Conservation (phyloP, 2,113 vertebrate species). For the Stigmatopora argus region DNA sequence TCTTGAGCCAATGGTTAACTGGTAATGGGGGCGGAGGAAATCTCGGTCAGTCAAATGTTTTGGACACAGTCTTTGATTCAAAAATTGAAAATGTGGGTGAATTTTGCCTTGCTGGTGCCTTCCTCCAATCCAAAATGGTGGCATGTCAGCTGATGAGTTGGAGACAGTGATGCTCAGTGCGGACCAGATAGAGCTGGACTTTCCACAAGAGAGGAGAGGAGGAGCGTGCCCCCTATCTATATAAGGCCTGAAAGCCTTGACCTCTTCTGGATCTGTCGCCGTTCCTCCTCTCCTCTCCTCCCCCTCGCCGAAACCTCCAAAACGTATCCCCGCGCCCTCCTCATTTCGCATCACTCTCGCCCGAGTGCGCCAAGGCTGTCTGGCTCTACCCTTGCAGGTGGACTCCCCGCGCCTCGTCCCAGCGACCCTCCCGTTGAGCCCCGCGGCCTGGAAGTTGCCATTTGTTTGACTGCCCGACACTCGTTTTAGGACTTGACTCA, state of each 20-base stretch:
- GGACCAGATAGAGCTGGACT: slow-evolving; percentile 19
- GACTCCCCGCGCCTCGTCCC: slow-evolving; percentile 32
- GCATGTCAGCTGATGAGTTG: neutral
- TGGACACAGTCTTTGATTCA: neutral
- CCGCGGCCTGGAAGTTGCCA: slow-evolving; percentile 33
- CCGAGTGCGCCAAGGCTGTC: neutral
- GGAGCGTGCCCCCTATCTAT: slow-evolving; percentile 62
- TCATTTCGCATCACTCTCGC: slow-evolving; percentile 55
- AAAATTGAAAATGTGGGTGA: neutral
- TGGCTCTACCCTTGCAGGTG: slow-evolving; percentile 22
- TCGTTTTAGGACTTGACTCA: slow-evolving; percentile 59
- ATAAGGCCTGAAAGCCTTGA: slow-evolving; percentile 63
- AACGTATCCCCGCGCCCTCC: slow-evolving; percentile 38
- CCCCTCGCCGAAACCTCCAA: slow-evolving; percentile 49
- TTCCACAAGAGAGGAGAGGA: slow-evolving; percentile 54
- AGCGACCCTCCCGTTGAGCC: slow-evolving; percentile 13
- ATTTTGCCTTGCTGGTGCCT: neutral
- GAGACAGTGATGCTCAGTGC: slow-evolving; percentile 32
- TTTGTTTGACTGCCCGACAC: slow-evolving; percentile 31
- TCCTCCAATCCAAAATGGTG: slow-evolving; percentile 10
- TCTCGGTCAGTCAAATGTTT: neutral
- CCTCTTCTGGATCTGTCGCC: slow-evolving; percentile 60
- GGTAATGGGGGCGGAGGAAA: neutral
- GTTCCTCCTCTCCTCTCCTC: slow-evolving; percentile 47
- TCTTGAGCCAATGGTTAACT: no score